Base-by-base conservation (phyloP, 1,140 invertebrate genomes). In the Hestina assimilis region DNA sequence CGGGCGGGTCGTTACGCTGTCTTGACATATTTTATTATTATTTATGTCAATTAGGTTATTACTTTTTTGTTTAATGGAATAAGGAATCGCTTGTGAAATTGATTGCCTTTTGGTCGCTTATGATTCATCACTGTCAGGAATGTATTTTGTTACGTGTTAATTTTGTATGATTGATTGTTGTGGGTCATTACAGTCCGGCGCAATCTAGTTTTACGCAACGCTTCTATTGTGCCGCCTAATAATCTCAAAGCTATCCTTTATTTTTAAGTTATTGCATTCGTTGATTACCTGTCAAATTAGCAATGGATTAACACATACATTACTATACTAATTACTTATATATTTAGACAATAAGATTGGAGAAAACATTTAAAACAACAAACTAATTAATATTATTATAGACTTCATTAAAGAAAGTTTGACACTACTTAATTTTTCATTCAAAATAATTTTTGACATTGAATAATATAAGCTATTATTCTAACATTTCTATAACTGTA, bases 41-140 rank as follows among this genome's bases (percentile, higher is more conserved):
- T 88, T 88, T 88, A 88, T 86, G 84, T 88, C 84, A 87, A 87
- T 87, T 87, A 87, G 75, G 79, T 87, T 87, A 85, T 87, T 87
- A 83, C 81, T 87, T 84, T 75, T 83, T 85, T 80, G 76, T 85
- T 85, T 87, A 87, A 87, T 86, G 83, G 83, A 86, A 83, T 81
- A 83, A 85, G 79, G 75, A 75, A 83, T 84, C 71, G 75, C 59
- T 79, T 76, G 79, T 83, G 81, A 83, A 86, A 83, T 88, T 83
- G 81, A 84, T 86, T 84, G 81, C 77, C 76, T 86, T 83, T 80
- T 69, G 72, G 73, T 75, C 69, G 72, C 72, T 76, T 86, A 86
- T 85, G 82, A 85, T 85, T 86, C 79, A 86, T 88, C 83, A 88
- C 66, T 80, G 85, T 88, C 85, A 75, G 67, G 69, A 80, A 70